These are phyloP conservation scores for Pasiphila rectangulata DNA, from an alignment of 2,888 invertebrate species.

Conservation along the genomic window DNA sequence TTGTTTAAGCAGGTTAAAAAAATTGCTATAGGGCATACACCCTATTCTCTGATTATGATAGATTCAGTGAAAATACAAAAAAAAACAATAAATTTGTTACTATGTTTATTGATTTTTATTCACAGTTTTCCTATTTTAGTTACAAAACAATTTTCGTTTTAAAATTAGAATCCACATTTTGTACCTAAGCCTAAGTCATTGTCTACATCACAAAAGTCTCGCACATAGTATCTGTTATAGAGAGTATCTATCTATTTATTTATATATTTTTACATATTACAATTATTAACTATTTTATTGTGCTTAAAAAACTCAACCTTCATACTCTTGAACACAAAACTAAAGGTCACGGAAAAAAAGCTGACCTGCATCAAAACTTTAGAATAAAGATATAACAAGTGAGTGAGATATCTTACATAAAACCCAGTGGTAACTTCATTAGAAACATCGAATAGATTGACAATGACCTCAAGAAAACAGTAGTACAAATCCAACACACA, in stretches of 20 bases:
- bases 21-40: no score
- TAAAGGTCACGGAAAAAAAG: not conserved
- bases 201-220: constrained; percentile 64
- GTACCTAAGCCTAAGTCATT: constrained; percentile 76
- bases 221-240: constrained; percentile 34
- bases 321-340: not conserved
- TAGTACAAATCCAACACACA: constrained; percentile 64
- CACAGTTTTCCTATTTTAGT: constrained; percentile 74
- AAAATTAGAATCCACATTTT: constrained; percentile 69
- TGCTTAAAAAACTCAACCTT: no score
- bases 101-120: constrained; percentile 79
- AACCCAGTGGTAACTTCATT: constrained; percentile 20
- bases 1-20: no score
- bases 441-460: constrained; percentile 35
- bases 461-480: constrained; percentile 71
- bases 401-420: no score
- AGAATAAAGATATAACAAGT: no score
- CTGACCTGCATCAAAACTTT: no score
- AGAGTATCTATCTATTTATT: constrained; percentile 33
- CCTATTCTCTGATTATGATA: not conserved
- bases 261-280: constrained; percentile 29
- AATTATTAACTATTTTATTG: constrained; percentile 14
- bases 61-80: constrained; percentile 7
- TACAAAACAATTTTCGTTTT: constrained; percentile 73
- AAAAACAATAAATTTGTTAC: constrained; percentile 45